A percentile compares a stretch with the other conserved stretches of the same genome.
Evolutionary conservation across 2,113 vertebrate genomes (phyloP).

Genomic region (Corvus cornix): DNA sequence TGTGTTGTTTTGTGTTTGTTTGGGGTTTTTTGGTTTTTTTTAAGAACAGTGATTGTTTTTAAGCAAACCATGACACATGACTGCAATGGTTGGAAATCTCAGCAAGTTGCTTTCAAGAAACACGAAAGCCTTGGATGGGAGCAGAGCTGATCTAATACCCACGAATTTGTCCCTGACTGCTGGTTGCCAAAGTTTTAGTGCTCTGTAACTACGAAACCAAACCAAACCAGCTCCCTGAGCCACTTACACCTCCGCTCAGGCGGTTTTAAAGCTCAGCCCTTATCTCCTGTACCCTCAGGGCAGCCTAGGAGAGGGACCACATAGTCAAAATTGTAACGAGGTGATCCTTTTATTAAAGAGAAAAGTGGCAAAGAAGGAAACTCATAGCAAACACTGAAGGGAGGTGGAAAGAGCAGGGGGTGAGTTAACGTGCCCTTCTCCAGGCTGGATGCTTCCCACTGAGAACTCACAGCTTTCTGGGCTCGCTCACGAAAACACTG

Average conservation of each 20-base stretch:
- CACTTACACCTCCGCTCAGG: constrained; percentile 10
- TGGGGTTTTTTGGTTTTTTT: background rate
- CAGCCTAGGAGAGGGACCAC: background rate
- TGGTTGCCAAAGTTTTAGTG: constrained; percentile 49
- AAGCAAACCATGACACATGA: background rate
- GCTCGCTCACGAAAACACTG: background rate
- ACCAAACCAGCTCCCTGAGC: constrained; percentile 17
- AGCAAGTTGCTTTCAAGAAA: constrained; percentile 17
- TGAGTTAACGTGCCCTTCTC: background rate
- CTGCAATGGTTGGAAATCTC: background rate
- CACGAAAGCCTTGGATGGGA: background rate
- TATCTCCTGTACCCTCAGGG: constrained; percentile 48
- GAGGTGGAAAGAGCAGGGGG: background rate
- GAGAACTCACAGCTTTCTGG: background rate
- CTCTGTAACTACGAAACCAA: constrained; percentile 12
- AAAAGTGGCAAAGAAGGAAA: background rate
- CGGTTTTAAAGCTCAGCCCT: constrained; percentile 37
- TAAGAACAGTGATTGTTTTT: background rate
- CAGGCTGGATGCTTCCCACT: background rate
- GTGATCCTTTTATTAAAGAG: background rate
- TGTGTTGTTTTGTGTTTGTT: too few species aligned
- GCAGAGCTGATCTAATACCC: background rate
- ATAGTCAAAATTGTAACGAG: background rate
- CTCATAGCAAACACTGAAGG: background rate
- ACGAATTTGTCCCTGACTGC: background rate